Conservation (phyloP, 2,797 vertebrate genomes). For the Stomatorhinus walkeri region DNA sequence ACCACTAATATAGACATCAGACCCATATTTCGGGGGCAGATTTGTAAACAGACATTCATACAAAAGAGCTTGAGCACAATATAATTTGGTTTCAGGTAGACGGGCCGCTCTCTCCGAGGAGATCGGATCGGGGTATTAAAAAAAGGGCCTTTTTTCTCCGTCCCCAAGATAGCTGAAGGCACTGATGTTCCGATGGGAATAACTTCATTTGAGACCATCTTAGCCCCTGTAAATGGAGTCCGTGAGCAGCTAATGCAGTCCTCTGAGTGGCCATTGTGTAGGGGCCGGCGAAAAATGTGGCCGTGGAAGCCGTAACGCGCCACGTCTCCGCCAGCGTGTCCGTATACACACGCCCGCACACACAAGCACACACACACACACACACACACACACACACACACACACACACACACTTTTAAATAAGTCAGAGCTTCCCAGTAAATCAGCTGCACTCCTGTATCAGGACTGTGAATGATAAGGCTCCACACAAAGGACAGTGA, state of each 20-base stretch:
- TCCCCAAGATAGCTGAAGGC: conserved; percentile 53
- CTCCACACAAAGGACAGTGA: conserved; percentile 37
- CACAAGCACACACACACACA: neutral
- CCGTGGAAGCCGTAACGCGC: neutral
- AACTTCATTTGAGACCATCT: conserved; percentile 56
- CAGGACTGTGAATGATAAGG: conserved; percentile 46
- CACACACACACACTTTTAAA: conserved; percentile 37
- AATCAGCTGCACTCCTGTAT: conserved; percentile 47
- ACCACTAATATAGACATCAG: conserved; percentile 26
- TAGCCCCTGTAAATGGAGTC: conserved; percentile 56
- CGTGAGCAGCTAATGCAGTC: conserved; percentile 62
- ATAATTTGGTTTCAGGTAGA: conserved; percentile 58
- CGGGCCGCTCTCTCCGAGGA: conserved; percentile 44
- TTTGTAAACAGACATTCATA: conserved; percentile 46
- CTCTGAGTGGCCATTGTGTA: conserved; percentile 30
- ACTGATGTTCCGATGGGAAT: conserved; percentile 55
- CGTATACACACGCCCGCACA: neutral
- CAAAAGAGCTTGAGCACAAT: conserved; percentile 43
- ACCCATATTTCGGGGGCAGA: conserved; percentile 38
- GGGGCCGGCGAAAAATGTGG: conserved; percentile 41
- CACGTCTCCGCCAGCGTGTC: neutral
- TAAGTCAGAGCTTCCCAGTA: conserved; percentile 38
- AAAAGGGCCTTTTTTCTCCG: conserved; percentile 40
- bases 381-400: neutral
- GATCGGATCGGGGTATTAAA: conserved; percentile 51